Evolutionary conservation across 2,113 vertebrate genomes (phyloP).

Genomic region (Charina bottae): DNA sequence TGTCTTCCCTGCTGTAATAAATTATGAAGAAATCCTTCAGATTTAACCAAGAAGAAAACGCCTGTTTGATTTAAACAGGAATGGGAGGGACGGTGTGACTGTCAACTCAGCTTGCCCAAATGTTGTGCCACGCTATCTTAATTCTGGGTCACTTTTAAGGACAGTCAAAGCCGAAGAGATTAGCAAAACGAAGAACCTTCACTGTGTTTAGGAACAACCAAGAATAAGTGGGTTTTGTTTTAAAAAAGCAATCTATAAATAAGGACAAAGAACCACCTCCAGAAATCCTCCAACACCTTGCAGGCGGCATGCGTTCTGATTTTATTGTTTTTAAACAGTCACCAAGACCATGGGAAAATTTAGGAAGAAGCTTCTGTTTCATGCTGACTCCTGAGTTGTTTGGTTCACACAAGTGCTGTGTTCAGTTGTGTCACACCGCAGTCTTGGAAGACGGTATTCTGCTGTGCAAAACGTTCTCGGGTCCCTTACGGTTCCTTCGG

Average conservation of each 20-base stretch:
- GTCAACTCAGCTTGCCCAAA: background rate
- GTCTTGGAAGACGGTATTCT: conserved; percentile 17
- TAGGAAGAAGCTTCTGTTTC: background rate
- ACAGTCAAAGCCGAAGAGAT: conserved; percentile 1
- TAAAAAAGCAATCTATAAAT: background rate
- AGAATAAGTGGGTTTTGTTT: background rate
- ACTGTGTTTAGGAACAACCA: conserved; percentile 9
- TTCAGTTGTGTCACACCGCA: background rate
- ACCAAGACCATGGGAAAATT: background rate
- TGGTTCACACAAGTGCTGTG: background rate
- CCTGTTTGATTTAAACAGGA: background rate
- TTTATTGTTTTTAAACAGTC: conserved; percentile 9
- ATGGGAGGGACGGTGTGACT: background rate
- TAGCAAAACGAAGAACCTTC: conserved; percentile 19
- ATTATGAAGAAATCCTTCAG: background rate
- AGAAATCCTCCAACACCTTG: background rate
- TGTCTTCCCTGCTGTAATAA: background rate
- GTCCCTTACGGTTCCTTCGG: conserved; percentile 31
- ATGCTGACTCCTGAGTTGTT: conserved; percentile 18
- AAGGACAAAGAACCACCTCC: background rate
- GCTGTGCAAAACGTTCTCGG: conserved; percentile 23
- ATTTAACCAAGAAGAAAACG: background rate
- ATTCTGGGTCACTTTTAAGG: background rate
- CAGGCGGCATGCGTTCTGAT: background rate
- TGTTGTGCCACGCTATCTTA: background rate